These are phyloP conservation scores for Okapia johnstoni DNA, from an alignment of 2,113 vertebrate species.

Conservation along the genomic window DNA sequence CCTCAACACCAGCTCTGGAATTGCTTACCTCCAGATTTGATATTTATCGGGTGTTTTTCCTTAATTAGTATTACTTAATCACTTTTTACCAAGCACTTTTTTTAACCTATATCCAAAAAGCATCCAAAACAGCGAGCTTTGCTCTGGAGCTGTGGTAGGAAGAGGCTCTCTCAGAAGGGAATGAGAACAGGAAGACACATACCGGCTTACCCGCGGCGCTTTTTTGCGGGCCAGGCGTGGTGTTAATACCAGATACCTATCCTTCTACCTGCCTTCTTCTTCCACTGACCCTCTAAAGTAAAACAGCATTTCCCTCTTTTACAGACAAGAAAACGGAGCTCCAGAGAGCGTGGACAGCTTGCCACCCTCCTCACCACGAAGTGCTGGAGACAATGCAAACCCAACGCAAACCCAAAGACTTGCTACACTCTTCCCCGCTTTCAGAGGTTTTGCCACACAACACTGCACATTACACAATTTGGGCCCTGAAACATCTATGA, in stretches of 20 bases:
- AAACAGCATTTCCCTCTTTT: background rate
- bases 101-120: background rate
- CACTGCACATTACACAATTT: background rate
- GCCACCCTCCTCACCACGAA: background rate
- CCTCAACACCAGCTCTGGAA: background rate
- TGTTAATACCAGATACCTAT: background rate
- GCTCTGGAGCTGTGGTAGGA: background rate
- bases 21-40: background rate
- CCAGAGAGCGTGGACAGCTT: background rate
- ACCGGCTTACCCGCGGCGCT: background rate
- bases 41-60: background rate
- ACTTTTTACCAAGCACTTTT: background rate
- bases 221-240: background rate
- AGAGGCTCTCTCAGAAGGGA: background rate
- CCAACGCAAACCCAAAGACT: background rate
- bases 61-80: background rate
- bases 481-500: background rate
- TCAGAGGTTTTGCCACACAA: background rate
- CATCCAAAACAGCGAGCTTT: background rate
- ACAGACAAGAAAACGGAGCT: background rate
- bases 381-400: background rate
- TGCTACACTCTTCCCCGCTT: background rate
- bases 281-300: background rate
- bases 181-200: background rate
- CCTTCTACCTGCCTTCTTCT: background rate